A percentile compares a stretch with the other conserved stretches of the same genome.
Conservation (phyloP, 2,888 invertebrate genomes). For the Panorpa germanica region DNA sequence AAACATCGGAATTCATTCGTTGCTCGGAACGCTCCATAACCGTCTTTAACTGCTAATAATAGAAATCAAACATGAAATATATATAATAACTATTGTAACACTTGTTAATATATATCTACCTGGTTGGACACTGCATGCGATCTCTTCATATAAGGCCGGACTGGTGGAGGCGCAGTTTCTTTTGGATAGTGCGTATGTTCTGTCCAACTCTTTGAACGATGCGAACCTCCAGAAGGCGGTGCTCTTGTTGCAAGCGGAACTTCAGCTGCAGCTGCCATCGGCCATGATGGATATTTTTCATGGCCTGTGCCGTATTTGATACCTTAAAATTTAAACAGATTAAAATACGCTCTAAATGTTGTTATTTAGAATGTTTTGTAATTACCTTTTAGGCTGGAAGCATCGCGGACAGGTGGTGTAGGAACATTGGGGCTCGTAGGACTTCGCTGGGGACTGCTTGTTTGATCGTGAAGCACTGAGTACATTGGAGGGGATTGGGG, state of each 20-base stretch:
- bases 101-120: constrained; percentile 12
- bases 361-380: too few species aligned
- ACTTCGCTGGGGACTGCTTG: too few species aligned
- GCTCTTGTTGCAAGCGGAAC: constrained; percentile 25
- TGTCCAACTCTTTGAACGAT: constrained; percentile 50
- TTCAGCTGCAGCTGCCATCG: constrained; percentile 38
- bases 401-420: constrained; percentile 4
- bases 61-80: not conserved
- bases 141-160: constrained; percentile 42
- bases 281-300: constrained; percentile 60
- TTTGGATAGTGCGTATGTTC: constrained; percentile 51
- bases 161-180: constrained; percentile 40
- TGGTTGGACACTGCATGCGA: too few species aligned
- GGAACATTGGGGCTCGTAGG: too few species aligned
- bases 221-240: constrained; percentile 31
- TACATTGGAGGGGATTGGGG: too few species aligned
- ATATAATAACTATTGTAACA: constrained; percentile 8
- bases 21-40: constrained; percentile 27
- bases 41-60: constrained; percentile 27
- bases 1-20: not conserved
- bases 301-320: constrained; percentile 49
- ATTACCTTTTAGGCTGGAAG: constrained; percentile 5
- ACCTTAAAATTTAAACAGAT: constrained; percentile 16
- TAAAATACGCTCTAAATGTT: constrained; percentile 1
- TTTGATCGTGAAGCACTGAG: too few species aligned